Conservation (phyloP, 1,140 invertebrate genomes). For the Calliopsis andreniformis region DNA sequence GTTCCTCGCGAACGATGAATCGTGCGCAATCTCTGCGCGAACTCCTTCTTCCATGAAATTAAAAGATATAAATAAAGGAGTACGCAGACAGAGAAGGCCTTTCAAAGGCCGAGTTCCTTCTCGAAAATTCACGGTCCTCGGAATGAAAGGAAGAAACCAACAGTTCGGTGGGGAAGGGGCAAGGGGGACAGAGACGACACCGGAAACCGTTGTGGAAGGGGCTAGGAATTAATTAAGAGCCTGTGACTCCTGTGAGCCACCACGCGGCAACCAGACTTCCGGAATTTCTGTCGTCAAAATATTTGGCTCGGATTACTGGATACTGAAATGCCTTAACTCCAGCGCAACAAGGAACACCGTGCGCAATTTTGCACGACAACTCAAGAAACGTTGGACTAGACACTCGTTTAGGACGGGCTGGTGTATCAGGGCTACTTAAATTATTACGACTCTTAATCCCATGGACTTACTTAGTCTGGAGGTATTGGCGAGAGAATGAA, state of each 20-base stretch:
- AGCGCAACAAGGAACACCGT: no score
- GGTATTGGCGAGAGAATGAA: no score
- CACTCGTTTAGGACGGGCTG: no score
- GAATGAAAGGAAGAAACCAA: conserved; percentile 14
- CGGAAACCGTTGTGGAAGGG: conserved; percentile 32
- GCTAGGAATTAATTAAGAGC: conserved; percentile 75
- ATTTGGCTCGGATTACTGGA: conserved; percentile 36
- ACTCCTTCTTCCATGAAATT: neutral
- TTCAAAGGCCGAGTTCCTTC: conserved; percentile 11
- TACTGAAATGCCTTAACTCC: neutral
- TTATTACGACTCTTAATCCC: no score
- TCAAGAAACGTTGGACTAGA: no score
- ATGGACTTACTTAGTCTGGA: no score
- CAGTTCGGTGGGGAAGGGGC: neutral
- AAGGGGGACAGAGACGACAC: neutral
- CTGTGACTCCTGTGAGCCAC: conserved; percentile 63
- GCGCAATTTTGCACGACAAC: no score
- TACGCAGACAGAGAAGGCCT: neutral
- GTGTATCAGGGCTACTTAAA: no score
- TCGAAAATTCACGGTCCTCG: conserved; percentile 32
- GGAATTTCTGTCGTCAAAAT: conserved; percentile 22
- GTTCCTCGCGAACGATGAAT: neutral
- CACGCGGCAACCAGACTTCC: conserved; percentile 42
- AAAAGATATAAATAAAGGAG: neutral
- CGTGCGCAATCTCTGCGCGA: neutral